These are phyloP conservation scores for Cinara cedri DNA, from an alignment of 2,888 invertebrate genomes.

Conservation along the genomic window DNA sequence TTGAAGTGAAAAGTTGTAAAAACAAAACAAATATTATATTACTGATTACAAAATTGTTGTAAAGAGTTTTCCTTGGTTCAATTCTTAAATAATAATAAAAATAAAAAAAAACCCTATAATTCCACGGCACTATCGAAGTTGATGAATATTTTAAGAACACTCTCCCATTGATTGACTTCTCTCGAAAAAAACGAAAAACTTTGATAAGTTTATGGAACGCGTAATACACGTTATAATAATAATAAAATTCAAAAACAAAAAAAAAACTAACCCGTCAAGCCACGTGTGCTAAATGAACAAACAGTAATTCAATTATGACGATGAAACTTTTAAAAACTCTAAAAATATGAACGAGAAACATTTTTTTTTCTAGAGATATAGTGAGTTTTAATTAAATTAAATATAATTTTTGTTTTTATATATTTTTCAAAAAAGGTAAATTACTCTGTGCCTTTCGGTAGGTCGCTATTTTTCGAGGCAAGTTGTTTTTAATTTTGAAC, in stretches of 20 bases:
- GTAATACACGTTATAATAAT: no score
- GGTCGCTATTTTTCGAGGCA: no score
- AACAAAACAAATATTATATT: background rate
- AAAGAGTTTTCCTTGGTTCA: no score
- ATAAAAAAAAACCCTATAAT: background rate
- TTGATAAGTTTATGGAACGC: background rate
- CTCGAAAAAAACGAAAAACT: background rate
- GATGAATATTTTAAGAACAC: constrained; percentile 3
- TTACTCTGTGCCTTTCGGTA: no score
- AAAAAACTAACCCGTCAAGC: no score
- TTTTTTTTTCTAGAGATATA: background rate
- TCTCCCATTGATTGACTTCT: constrained; percentile 21
- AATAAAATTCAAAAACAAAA: no score
- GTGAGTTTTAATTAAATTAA: no score
- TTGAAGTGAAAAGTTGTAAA: background rate
- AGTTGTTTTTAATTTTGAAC: no score
- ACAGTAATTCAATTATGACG: constrained; percentile 8
- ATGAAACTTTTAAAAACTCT: background rate
- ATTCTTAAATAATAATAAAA: background rate
- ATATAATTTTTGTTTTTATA: no score
- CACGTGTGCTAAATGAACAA: constrained; percentile 10
- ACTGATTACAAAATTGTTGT: background rate
- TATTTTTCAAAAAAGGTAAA: no score
- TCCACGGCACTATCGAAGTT: background rate
- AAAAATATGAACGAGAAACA: background rate